phyloP scores from a whole-genome alignment of 2,888 invertebrate species.

The Oligia latruncula region DNA sequence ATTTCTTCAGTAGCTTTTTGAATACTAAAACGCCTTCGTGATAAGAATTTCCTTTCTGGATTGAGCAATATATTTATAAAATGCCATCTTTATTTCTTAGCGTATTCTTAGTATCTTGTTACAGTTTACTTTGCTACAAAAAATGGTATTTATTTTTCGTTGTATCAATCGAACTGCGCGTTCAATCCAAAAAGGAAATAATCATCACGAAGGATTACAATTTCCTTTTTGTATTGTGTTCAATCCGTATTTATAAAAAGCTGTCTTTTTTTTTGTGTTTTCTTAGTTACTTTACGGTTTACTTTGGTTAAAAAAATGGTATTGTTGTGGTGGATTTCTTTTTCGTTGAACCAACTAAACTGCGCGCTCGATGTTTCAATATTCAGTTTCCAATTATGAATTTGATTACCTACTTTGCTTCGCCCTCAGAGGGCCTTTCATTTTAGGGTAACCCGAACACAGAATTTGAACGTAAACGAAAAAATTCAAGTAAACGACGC shows the following conservation, averaged over 20 bases:
- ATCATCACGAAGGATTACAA: slow-evolving; percentile 2
- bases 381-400: slow-evolving; percentile 20
- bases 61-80: slow-evolving; percentile 14
- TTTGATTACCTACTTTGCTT: slow-evolving; percentile 6
- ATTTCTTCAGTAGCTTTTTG: slow-evolving; percentile 3
- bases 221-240: slow-evolving; percentile 22
- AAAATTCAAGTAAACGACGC: background rate
- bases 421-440: background rate
- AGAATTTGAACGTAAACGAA: background rate
- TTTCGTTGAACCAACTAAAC: slow-evolving; percentile 8
- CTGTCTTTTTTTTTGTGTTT: background rate
- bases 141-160: background rate
- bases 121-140: background rate
- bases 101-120: slow-evolving; percentile 1
- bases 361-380: slow-evolving; percentile 4
- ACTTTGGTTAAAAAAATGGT: background rate
- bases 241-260: slow-evolving; percentile 11
- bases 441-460: background rate
- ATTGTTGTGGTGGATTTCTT: too few relatives aligned
- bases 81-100: background rate
- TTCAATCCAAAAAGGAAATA: background rate
- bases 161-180: slow-evolving; percentile 4
- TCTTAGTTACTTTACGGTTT: background rate
- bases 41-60: slow-evolving; percentile 30
- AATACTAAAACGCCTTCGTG: background rate